Percentiles rank a stretch among this genome's conserved stretches.
Evolutionary conservation across 2,797 vertebrate species (phyloP).

Genomic region (Urosaurus nigricauda): DNA sequence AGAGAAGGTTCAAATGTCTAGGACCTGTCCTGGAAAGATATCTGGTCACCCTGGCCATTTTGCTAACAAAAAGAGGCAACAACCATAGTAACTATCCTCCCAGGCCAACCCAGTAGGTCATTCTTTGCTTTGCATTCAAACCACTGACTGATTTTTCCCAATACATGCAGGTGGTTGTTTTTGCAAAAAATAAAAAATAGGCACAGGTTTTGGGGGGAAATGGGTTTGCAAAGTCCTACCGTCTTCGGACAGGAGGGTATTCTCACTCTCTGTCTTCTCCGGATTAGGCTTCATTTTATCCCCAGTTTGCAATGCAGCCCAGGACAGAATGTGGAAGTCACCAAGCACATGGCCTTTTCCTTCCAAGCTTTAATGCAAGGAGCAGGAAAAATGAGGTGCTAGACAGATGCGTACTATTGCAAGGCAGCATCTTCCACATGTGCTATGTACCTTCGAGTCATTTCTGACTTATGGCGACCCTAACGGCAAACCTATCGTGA

Average conservation of each 20-base stretch:
- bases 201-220: not conserved
- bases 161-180: no score
- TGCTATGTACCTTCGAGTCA: no score
- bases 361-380: not conserved
- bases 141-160: not conserved
- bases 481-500: no score
- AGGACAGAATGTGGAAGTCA: not conserved
- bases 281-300: constrained; percentile 35
- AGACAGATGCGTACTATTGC: not conserved
- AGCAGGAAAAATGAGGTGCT: accelerated
- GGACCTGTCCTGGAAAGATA: no score
- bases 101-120: no score
- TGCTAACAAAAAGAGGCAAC: not conserved
- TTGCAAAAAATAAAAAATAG: not conserved
- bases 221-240: constrained; percentile 27
- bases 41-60: not conserved
- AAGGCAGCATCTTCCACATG: not conserved
- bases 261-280: accelerated
- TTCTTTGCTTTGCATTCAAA: not conserved
- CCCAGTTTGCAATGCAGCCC: not conserved
- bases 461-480: no score
- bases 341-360: not conserved
- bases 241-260: not conserved
- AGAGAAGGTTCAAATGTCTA: no score
- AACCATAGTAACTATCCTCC: accelerated